phyloP scores from a whole-genome alignment of 1,140 invertebrate species.

The Solen grandis region DNA sequence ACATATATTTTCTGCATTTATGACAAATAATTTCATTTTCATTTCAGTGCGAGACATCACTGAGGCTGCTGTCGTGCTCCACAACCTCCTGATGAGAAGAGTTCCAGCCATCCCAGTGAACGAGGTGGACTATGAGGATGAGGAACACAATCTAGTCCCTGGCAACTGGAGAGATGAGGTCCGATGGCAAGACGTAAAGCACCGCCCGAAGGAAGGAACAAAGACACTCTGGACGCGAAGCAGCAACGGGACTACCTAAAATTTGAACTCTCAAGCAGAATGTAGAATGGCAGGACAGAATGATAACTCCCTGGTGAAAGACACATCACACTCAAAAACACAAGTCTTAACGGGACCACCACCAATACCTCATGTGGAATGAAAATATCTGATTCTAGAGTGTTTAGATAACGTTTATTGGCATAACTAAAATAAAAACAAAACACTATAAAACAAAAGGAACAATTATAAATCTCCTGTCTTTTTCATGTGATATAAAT shows the following conservation, averaged over 20 bases:
- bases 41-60: slow-evolving; percentile 38
- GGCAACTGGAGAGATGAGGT: slow-evolving; percentile 30
- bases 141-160: slow-evolving; percentile 45
- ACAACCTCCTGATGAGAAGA: slow-evolving; percentile 46
- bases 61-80: slow-evolving; percentile 41
- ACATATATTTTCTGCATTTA: background rate
- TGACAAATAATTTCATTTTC: background rate
- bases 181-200: slow-evolving; percentile 15
- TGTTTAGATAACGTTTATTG: too few species aligned
- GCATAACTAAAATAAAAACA: too few species aligned
- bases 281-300: slow-evolving; percentile 21
- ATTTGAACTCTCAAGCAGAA: slow-evolving; percentile 2
- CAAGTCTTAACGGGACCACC: too few species aligned
- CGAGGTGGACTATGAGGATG: slow-evolving; percentile 49
- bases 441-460: too few species aligned
- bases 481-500: too few species aligned
- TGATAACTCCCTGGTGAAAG: slow-evolving; percentile 21
- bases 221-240: slow-evolving; percentile 16
- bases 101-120: slow-evolving; percentile 14
- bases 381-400: too few species aligned
- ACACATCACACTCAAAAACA: too few species aligned
- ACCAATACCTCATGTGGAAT: too few species aligned
- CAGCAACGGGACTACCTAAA: slow-evolving; percentile 31
- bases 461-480: too few species aligned
- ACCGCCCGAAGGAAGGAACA: slow-evolving; percentile 27